A percentile compares a stretch with the other conserved stretches of the same genome.
Evolutionary conservation across 2,113 vertebrate genomes (phyloP).

Genomic region (Passer montanus): DNA sequence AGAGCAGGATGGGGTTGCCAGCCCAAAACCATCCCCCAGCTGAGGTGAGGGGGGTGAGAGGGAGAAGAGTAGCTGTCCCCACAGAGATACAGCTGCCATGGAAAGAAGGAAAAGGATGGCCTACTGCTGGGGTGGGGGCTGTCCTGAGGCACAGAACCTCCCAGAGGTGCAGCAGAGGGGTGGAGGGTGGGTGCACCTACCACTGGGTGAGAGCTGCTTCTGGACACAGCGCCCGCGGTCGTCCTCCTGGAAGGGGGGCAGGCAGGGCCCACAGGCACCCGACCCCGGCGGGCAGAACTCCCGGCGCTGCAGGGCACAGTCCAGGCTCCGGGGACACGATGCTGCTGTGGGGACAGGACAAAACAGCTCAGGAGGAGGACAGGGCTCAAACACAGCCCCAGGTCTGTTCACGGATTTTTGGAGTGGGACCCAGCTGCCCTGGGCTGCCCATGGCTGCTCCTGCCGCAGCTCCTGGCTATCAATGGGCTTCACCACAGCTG

Average conservation of each 20-base stretch:
- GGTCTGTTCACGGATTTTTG: background rate
- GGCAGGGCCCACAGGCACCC: slow-evolving; percentile 82
- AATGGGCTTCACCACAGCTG: background rate
- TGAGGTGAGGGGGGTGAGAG: background rate
- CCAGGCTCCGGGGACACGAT: slow-evolving; percentile 82
- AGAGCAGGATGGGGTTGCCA: background rate
- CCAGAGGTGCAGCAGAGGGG: background rate
- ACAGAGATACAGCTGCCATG: fast-evolving
- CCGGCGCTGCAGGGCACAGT: slow-evolving; percentile 83
- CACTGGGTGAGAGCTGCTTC: background rate
- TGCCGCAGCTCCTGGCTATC: fast-evolving
- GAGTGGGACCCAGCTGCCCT: fast-evolving
- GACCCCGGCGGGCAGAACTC: slow-evolving; percentile 79
- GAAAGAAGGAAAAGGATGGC: background rate
- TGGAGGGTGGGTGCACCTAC: slow-evolving; percentile 10
- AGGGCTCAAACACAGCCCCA: fast-evolving
- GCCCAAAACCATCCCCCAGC: background rate
- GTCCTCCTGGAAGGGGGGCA: slow-evolving; percentile 81
- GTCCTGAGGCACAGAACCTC: background rate
- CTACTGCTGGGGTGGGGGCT: background rate
- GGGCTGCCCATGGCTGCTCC: fast-evolving
- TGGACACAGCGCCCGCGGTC: slow-evolving; percentile 72
- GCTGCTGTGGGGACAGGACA: slow-evolving; percentile 61
- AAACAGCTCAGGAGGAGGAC: background rate
- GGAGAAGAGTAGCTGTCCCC: background rate